These are phyloP conservation scores for Schizopygopsis pylzovi DNA, from an alignment of 2,797 vertebrate genomes.

Conservation along the genomic window DNA sequence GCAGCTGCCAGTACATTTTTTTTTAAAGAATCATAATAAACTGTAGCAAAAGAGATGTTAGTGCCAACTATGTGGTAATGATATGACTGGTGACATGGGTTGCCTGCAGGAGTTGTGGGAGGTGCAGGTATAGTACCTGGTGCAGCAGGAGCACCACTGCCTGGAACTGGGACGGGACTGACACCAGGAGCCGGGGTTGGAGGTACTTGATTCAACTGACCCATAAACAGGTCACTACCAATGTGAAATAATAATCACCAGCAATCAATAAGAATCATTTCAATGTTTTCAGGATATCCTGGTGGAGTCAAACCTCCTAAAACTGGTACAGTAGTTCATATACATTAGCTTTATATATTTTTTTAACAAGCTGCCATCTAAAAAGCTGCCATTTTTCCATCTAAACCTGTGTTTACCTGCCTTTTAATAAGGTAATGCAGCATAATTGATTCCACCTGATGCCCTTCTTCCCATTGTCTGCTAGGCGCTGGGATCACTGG, in stretches of 20 bases:
- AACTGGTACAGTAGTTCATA: slow-evolving; percentile 51
- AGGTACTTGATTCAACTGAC: slow-evolving; percentile 31
- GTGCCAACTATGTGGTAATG: neutral
- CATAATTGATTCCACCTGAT: neutral
- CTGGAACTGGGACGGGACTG: slow-evolving; percentile 46
- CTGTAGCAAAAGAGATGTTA: neutral
- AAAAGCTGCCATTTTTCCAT: neutral
- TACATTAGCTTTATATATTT: neutral
- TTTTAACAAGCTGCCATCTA: neutral
- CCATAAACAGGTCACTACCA: neutral
- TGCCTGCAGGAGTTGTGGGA: slow-evolving; percentile 10
- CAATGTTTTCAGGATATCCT: slow-evolving; percentile 57
- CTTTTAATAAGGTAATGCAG: neutral
- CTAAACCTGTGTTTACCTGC: neutral
- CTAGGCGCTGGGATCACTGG: slow-evolving; percentile 63
- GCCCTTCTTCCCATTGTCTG: slow-evolving; percentile 4
- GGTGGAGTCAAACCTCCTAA: slow-evolving; percentile 69
- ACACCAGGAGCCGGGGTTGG: slow-evolving; percentile 26
- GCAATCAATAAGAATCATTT: neutral
- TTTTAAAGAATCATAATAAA: too few species aligned
- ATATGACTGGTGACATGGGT: neutral
- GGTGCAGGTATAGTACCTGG: neutral
- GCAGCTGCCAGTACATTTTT: too few species aligned
- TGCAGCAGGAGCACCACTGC: slow-evolving; percentile 21
- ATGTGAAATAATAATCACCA: neutral